Conservation (phyloP, 2,113 vertebrate genomes). For the Axis porcinus region DNA sequence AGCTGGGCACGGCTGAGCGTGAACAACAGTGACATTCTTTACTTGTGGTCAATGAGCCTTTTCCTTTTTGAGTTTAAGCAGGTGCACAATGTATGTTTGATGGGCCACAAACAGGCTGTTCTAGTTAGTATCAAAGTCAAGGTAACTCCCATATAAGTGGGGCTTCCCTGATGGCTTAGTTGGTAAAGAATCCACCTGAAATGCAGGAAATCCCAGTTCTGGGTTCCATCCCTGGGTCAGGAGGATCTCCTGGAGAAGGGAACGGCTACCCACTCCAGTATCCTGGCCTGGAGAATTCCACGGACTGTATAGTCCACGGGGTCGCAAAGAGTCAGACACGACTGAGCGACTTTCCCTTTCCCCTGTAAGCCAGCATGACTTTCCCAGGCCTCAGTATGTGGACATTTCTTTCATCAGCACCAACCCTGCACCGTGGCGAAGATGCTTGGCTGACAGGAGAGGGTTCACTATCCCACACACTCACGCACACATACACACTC, state of each 20-base stretch:
- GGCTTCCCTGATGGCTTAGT: neutral
- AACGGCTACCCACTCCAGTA: neutral
- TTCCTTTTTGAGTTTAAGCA: neutral
- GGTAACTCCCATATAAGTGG: neutral
- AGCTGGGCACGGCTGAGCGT: accelerated
- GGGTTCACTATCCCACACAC: too few relatives aligned
- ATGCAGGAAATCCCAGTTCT: neutral
- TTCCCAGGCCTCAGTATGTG: neutral
- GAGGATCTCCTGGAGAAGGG: neutral
- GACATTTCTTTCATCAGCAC: neutral
- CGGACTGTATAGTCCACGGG: neutral
- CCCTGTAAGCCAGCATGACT: too few relatives aligned
- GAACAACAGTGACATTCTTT: neutral
- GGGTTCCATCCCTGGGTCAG: neutral
- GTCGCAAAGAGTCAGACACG: accelerated
- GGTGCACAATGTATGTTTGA: neutral
- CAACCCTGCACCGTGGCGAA: neutral
- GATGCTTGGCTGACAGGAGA: neutral
- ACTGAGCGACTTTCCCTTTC: neutral
- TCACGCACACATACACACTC: accelerated
- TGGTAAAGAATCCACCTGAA: neutral
- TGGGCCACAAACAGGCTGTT: neutral
- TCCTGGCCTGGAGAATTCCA: neutral
- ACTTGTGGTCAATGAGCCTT: neutral
- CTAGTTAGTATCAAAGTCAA: neutral